These are phyloP conservation scores for Erebia epiphron DNA, from an alignment of 2,888 invertebrate genomes.

Conservation along the genomic window DNA sequence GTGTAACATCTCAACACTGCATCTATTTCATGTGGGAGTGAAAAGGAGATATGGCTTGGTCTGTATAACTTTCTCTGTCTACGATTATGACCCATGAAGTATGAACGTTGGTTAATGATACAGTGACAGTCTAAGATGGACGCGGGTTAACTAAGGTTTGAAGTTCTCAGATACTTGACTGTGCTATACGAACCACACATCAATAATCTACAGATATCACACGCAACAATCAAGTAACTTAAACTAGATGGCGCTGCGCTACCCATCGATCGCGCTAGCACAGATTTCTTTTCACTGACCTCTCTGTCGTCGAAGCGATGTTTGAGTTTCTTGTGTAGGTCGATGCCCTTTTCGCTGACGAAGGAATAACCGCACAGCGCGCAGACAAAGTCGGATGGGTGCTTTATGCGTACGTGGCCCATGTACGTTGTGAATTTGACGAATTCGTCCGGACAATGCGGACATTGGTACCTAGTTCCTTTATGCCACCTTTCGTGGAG, in stretches of 20 bases:
- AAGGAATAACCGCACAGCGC: conserved; percentile 72
- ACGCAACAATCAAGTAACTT: too few species aligned
- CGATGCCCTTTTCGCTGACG: conserved; percentile 72
- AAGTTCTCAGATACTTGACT: too few species aligned
- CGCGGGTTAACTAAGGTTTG: too few species aligned
- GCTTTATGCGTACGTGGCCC: conserved; percentile 74
- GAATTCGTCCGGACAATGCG: conserved; percentile 69
- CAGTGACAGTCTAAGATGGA: too few species aligned
- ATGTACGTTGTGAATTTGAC: conserved; percentile 75
- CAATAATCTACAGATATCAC: too few species aligned
- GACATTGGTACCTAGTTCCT: conserved; percentile 69
- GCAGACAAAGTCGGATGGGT: conserved; percentile 73
- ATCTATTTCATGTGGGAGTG: too few species aligned
- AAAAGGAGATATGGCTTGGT: too few species aligned
- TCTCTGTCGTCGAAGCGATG: conserved; percentile 56
- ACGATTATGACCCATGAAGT: too few species aligned
- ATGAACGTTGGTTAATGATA: conserved; percentile 42
- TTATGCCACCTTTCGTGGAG: conserved; percentile 74
- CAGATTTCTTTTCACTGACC: conserved; percentile 53
- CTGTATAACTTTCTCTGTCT: too few species aligned
- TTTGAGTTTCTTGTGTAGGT: conserved; percentile 70
- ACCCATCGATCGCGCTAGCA: conserved; percentile 50
- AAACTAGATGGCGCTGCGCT: too few species aligned
- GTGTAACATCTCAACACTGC: too few species aligned
- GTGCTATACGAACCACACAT: too few species aligned